phyloP scores from a whole-genome alignment of 2,888 invertebrate species.

The Girardia tigrina region DNA sequence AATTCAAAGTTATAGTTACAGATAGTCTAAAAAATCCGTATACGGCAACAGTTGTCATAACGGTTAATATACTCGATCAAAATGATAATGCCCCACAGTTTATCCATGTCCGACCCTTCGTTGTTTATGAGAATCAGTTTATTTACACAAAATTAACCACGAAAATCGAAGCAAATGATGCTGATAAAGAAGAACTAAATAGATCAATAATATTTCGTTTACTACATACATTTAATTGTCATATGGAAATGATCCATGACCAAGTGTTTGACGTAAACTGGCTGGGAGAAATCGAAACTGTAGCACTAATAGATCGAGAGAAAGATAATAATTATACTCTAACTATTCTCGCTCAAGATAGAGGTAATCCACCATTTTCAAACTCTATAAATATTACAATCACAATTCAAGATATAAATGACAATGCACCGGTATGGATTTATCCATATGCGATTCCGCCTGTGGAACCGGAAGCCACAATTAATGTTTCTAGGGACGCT shows the following conservation, averaged over 20 bases:
- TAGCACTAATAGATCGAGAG: background rate
- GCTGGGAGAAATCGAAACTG: slow-evolving; percentile 8
- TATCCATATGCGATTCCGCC: background rate
- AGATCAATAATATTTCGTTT: background rate
- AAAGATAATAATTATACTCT: slow-evolving; percentile 12
- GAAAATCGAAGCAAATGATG: background rate
- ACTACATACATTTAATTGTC: background rate
- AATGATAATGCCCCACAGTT: background rate
- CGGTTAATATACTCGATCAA: background rate
- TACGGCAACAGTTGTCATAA: background rate
- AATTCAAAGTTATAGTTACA: background rate
- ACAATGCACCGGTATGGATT: background rate
- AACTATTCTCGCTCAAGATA: background rate
- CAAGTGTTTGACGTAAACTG: background rate
- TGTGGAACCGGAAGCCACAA: background rate
- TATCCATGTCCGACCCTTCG: background rate
- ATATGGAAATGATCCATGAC: background rate
- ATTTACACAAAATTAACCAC: background rate
- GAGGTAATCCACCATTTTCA: background rate
- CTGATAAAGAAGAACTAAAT: background rate
- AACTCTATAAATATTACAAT: background rate
- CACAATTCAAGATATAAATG: background rate
- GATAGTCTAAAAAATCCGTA: background rate
- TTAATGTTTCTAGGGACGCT: background rate
- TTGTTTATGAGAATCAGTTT: background rate